Evolutionary conservation across 2,888 invertebrate genomes (phyloP).

Genomic region (Polia nebulosa): DNA sequence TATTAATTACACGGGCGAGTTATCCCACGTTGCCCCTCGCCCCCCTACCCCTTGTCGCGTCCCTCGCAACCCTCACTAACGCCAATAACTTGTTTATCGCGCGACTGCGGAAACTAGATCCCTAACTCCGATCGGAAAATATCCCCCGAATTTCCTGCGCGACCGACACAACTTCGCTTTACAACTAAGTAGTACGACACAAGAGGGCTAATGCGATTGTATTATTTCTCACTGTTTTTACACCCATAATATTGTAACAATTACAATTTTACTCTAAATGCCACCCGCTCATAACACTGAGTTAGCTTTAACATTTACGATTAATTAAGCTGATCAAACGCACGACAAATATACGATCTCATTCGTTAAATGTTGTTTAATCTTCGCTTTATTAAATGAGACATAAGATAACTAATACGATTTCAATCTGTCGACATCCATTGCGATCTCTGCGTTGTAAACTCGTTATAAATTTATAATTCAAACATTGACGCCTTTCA

Average conservation of each 20-base stretch:
- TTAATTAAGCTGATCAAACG: conserved; percentile 53
- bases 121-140: conserved; percentile 84
- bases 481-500: conserved; percentile 42
- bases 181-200: conserved; percentile 57
- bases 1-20: conserved; percentile 86
- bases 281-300: conserved; percentile 20
- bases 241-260: conserved; percentile 16
- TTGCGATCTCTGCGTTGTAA: conserved; percentile 33
- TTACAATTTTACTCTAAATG: conserved; percentile 17
- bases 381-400: conserved; percentile 41
- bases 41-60: conserved; percentile 50
- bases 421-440: conserved; percentile 47
- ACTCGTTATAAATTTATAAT: conserved; percentile 41
- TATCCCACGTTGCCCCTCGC: conserved; percentile 61
- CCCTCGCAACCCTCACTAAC: conserved; percentile 75
- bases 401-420: conserved; percentile 48
- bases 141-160: conserved; percentile 81
- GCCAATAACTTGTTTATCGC: conserved; percentile 88
- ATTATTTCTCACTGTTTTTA: conserved; percentile 46
- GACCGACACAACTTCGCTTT: conserved; percentile 65
- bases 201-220: conserved; percentile 48
- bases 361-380: conserved; percentile 41
- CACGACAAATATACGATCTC: conserved; percentile 39
- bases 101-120: conserved; percentile 85
- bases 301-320: conserved; percentile 26